Base-by-base conservation (phyloP, 2,113 vertebrate species). In the Procavia capensis region DNA sequence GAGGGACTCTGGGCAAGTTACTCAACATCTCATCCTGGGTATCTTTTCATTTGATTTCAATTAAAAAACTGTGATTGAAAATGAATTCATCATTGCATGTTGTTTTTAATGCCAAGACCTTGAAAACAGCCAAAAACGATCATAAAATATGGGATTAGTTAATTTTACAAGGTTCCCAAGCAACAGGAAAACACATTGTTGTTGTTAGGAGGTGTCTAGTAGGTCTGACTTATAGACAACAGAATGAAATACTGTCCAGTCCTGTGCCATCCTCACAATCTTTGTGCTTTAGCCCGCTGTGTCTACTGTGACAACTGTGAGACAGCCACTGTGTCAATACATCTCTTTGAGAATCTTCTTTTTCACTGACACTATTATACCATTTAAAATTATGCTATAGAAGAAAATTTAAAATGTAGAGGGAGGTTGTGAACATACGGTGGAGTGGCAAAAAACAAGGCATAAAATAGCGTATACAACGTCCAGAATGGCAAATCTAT, bases 321-420 rank as follows among this genome's bases (percentile, higher is more conserved):
- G n/a, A 27, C 25, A 63, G 61, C 27, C 61, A 27, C 19, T 29
- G 27, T 29, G 27, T 27, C 24, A 63, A 63, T 22, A 24, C 27
- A 63, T 63, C 61, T 63, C 27, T 10, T 29, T 63, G 25, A 27
- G 61, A 16, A 27, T 29, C 61, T 63, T 63, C 61, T 63, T 63
- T 63, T 63, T 9, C 25, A 9, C 61, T 7, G 61, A 63, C 5
- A 10, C 61, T 61, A 61, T 24, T 61, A 25, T 63, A 63, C 27
- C 61, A 63, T 89, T 61, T 88, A 61, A 76, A 88, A 95, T 66
- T 68, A 78, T n/a, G 47, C 61, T 64, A 86, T 59, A 2, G 29
- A 79, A 96, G 50, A 16, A 59, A 43, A 93, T 61, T 90, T 92
- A 92, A 92, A 92, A 85, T 22, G 82, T 24, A 10, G 43, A 43